phyloP scores from a whole-genome alignment of 2,113 vertebrate genomes.

The Nycticebus coucang region DNA sequence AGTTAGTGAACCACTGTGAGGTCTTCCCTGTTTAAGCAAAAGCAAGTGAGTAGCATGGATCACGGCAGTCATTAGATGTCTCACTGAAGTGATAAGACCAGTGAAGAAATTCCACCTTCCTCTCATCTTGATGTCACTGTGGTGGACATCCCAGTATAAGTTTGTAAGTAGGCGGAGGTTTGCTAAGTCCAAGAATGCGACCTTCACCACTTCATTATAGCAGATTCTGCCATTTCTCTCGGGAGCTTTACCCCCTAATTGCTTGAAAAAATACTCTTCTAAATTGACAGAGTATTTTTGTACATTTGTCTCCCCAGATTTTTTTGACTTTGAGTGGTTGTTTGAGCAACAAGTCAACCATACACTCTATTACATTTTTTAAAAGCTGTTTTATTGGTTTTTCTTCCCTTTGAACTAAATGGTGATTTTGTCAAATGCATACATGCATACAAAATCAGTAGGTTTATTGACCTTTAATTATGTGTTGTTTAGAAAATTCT shows the following conservation, averaged over 20 bases:
- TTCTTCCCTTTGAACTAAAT: neutral
- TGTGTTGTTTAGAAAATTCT: neutral
- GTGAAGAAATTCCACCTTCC: neutral
- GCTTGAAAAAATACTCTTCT: neutral
- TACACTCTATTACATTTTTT: neutral
- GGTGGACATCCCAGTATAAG: accelerated
- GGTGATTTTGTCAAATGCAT: neutral
- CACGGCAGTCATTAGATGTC: neutral
- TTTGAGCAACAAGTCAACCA: neutral
- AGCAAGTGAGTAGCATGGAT: neutral
- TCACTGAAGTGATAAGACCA: neutral
- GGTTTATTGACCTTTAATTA: neutral
- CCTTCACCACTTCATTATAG: too few relatives aligned
- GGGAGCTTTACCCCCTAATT: accelerated
- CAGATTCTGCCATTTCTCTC: neutral
- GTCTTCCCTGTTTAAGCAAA: neutral
- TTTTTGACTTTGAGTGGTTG: neutral
- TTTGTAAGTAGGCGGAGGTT: neutral
- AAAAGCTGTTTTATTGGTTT: neutral
- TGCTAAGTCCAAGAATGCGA: neutral
- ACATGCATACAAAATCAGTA: neutral
- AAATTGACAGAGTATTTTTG: neutral
- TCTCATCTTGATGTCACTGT: neutral
- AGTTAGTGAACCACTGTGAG: neutral
- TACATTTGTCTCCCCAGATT: neutral